phyloP scores from a whole-genome alignment of 1,140 invertebrate species.

The Neuroterus valhalla region DNA sequence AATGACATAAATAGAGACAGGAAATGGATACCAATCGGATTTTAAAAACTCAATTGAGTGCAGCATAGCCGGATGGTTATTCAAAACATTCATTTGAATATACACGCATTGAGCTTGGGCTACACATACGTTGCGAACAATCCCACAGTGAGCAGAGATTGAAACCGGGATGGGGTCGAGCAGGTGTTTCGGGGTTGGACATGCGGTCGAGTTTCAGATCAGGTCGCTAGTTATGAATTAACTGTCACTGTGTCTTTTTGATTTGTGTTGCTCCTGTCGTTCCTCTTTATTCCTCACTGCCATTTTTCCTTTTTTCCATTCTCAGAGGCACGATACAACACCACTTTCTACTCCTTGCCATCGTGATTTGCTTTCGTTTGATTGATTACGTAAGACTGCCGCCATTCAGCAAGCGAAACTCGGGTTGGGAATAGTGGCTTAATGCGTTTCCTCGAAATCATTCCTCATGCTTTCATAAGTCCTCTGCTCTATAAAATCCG shows the following conservation, averaged over 20 bases:
- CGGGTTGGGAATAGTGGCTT: not conserved
- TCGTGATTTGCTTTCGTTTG: constrained; percentile 17
- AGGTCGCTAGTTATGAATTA: constrained; percentile 25
- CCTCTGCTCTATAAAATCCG: too few relatives aligned
- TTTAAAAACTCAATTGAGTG: constrained; percentile 29
- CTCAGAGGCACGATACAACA: not conserved
- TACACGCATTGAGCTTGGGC: constrained; percentile 27
- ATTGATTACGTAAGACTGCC: not conserved
- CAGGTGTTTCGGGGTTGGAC: not conserved
- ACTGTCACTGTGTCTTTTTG: constrained; percentile 22
- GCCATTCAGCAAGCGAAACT: not conserved
- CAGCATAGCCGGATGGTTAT: constrained; percentile 32
- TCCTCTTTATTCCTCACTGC: not conserved
- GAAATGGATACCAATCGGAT: constrained; percentile 16
- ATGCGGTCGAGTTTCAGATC: constrained; percentile 1
- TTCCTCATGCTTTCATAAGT: too few relatives aligned
- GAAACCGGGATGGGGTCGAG: constrained; percentile 16
- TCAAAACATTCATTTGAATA: constrained; percentile 29
- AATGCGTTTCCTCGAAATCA: not conserved
- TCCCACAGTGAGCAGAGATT: constrained; percentile 7
- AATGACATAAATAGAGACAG: constrained; percentile 30
- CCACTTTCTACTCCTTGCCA: not conserved
- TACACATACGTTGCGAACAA: constrained; percentile 13
- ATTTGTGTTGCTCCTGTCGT: constrained; percentile 12
- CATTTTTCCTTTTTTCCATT: not conserved